Base-by-base conservation (phyloP, 2,113 vertebrate genomes). In the Oophaga pumilio region DNA sequence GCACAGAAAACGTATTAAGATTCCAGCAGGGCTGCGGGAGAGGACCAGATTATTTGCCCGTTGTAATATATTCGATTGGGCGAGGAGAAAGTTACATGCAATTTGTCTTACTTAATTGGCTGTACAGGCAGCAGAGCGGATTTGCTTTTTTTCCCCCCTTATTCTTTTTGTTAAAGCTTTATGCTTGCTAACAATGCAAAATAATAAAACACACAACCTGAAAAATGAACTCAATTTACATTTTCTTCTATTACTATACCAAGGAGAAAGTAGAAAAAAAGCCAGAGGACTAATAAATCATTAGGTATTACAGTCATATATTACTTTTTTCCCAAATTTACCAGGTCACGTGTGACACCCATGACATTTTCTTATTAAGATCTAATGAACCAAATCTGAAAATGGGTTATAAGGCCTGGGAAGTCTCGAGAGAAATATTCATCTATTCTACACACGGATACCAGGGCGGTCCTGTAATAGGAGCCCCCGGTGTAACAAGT, bases 181-280 rank as follows among this genome's bases (percentile, higher is more conserved):
- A 52, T 69, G 66, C 53, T 57, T 50, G 53, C 52, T 84, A 56
- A 73, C 66, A 56, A 73, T 18, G 43, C 26, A 20, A 84, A 73
- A 84, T 28, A 84, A 73, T 60, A 56, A 56, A 74, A 85, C 52
- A 85, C 22, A 85, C 69, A 59, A 59, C 53, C 83, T 85, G 82
- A 76, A 76, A 73, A 85, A 85, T 85, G 69, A 85, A 85, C 83
- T 85, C 69, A 85, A 74, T 85, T 85, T 85, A 76, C 2, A 74
- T 85, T 53, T 85, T 59, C 24, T 76, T 73, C 56, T 28, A 26
- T 60, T 20, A n/a, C 69, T 28, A 74, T 53, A 59, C 17, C 52
- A 49, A 59, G n/a, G 53, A 74, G 52, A 85, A 73, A 14, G 53
- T 10, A 76, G 53, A 28, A 13, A n/a, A 74, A 7, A 8, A 74